A percentile compares a stretch with the other conserved stretches of the same genome.
These are phyloP conservation scores for Boleophthalmus pectinirostris DNA, from an alignment of 2,113 vertebrate species.

Conservation along the genomic window DNA sequence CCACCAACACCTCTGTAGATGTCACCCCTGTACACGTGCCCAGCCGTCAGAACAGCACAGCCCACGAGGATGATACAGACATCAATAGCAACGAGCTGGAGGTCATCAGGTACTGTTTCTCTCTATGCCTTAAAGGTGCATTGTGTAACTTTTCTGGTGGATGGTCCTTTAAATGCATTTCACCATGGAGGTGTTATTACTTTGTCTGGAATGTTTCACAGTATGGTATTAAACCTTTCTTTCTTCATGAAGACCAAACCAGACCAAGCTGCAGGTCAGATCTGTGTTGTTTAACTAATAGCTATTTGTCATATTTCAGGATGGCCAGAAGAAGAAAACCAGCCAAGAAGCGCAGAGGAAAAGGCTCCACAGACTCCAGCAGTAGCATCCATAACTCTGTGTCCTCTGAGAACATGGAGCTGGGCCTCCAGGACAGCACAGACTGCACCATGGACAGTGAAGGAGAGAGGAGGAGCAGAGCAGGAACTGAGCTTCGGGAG, in stretches of 20 bases:
- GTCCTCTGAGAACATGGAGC: slow-evolving; percentile 68
- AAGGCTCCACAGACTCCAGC: slow-evolving; percentile 70
- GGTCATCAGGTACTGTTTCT: slow-evolving; percentile 86
- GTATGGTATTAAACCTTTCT: too few species aligned
- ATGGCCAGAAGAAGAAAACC: slow-evolving; percentile 88
- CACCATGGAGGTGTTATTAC: too few species aligned
- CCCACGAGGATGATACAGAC: slow-evolving; percentile 67
- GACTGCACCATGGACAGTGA: slow-evolving; percentile 51
- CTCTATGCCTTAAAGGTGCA: neutral
- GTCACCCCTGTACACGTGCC: slow-evolving; percentile 84
- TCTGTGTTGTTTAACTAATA: neutral
- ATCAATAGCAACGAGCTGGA: slow-evolving; percentile 82
- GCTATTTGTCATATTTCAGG: slow-evolving; percentile 63
- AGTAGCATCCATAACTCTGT: slow-evolving; percentile 71
- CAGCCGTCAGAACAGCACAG: slow-evolving; percentile 53
- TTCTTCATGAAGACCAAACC: too few species aligned
- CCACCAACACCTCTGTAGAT: slow-evolving; percentile 82
- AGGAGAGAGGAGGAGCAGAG: slow-evolving; percentile 53
- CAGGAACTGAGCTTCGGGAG: slow-evolving; percentile 37
- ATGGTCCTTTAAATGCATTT: too few species aligned
- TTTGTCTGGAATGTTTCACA: too few species aligned
- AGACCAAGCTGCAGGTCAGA: too few species aligned
- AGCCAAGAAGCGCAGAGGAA: slow-evolving; percentile 80
- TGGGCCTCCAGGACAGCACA: slow-evolving; percentile 31
- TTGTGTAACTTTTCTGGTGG: too few species aligned